A percentile compares a stretch with the other conserved stretches of the same genome.
These are phyloP conservation scores for Enteromius treurensis DNA, from an alignment of 2,797 vertebrate species.

Conservation along the genomic window DNA sequence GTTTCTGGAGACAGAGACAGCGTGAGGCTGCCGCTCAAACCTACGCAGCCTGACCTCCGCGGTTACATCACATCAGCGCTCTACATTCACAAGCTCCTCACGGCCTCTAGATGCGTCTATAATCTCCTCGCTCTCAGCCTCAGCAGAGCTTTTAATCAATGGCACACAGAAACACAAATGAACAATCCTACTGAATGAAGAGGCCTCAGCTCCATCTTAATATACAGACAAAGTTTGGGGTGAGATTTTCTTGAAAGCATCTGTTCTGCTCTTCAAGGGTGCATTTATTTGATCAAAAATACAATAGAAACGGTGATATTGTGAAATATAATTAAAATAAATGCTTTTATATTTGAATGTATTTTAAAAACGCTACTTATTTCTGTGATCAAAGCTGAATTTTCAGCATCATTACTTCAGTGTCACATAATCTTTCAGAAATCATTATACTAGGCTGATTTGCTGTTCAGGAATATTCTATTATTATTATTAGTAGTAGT, in stretches of 20 bases:
- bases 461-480: too few species aligned
- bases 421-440: not conserved
- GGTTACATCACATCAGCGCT: constrained; percentile 49
- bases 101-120: constrained; percentile 14
- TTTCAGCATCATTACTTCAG: not conserved
- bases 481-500: too few species aligned
- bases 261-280: not conserved
- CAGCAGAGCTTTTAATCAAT: constrained; percentile 1
- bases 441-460: not conserved
- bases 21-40: constrained; percentile 29
- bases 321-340: not conserved
- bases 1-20: constrained; percentile 19
- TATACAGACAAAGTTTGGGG: not conserved
- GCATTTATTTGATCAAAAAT: not conserved
- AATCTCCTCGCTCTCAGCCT: constrained; percentile 8
- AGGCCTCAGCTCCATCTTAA: not conserved
- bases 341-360: not conserved
- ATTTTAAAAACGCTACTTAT: not conserved
- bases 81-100: constrained; percentile 32
- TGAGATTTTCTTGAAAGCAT: not conserved
- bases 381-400: too few species aligned
- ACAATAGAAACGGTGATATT: not conserved
- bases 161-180: not conserved
- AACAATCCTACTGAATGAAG: not conserved
- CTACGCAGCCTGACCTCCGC: constrained; percentile 48